Evolutionary conservation across 2,797 vertebrate species (phyloP).

Genomic region (Sebastes hopkinsi): DNA sequence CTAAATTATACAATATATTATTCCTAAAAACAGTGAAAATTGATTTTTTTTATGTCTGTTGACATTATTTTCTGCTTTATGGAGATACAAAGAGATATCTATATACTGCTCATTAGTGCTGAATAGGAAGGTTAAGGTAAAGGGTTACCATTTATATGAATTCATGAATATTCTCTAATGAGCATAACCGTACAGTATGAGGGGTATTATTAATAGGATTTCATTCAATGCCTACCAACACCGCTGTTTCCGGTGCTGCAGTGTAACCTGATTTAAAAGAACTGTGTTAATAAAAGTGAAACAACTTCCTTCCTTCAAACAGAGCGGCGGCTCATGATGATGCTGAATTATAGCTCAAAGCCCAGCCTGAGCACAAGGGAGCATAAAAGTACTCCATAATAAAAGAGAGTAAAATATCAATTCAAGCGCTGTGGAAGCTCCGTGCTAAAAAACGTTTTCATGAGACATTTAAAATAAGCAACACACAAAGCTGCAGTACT

Average conservation of each 20-base stretch:
- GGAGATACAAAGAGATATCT: no score
- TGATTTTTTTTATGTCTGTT: neutral
- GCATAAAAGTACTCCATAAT: slow-evolving; percentile 20
- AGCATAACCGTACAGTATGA: neutral
- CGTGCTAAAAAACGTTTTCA: slow-evolving; percentile 19
- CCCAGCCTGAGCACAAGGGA: neutral
- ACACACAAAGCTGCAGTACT: slow-evolving; percentile 16
- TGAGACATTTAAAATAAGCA: slow-evolving; percentile 2
- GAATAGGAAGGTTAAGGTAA: neutral
- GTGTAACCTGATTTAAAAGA: slow-evolving; percentile 29
- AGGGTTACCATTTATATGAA: neutral
- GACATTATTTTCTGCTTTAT: neutral
- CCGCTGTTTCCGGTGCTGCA: neutral
- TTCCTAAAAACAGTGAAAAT: neutral
- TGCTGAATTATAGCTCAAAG: slow-evolving; percentile 3
- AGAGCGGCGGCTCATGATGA: neutral
- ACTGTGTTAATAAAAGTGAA: slow-evolving; percentile 10
- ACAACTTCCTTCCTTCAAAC: neutral
- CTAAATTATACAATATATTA: neutral
- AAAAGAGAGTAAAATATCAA: slow-evolving; percentile 27
- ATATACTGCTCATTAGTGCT: neutral
- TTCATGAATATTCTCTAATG: neutral
- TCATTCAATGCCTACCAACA: neutral
- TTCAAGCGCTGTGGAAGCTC: neutral
- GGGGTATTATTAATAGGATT: neutral